A percentile compares a stretch with the other conserved stretches of the same genome.
Evolutionary conservation across 2,797 vertebrate species (phyloP).

Genomic region (Sebastes steindachneri): DNA sequence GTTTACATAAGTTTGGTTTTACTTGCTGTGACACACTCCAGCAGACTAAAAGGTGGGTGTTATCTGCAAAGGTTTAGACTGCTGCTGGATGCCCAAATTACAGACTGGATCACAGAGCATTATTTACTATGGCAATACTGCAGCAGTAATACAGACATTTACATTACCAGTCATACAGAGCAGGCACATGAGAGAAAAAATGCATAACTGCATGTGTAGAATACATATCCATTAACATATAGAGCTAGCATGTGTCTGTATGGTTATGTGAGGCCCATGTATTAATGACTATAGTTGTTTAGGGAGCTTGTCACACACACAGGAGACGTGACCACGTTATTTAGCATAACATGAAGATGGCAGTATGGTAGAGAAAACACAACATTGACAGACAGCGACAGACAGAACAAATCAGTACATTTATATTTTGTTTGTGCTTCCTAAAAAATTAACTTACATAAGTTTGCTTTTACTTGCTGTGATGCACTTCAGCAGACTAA

Average conservation of each 20-base stretch:
- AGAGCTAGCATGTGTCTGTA: neutral
- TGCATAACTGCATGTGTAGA: neutral
- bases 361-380: neutral
- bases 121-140: neutral
- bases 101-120: neutral
- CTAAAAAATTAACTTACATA: too few species aligned
- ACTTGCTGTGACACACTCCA: neutral
- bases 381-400: neutral
- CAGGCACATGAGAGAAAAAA: neutral
- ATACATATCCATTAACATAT: neutral
- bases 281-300: neutral
- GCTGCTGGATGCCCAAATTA: neutral
- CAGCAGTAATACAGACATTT: neutral
- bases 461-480: neutral
- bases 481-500: neutral
- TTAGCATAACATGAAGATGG: neutral
- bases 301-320: neutral
- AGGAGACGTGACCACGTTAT: constrained; percentile 62
- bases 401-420: neutral
- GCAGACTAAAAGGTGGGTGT: neutral
- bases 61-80: neutral
- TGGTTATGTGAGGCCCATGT: constrained; percentile 18
- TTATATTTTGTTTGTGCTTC: too few species aligned
- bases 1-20: neutral
- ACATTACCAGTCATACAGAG: neutral